These are phyloP conservation scores for Ceraclea dissimilis DNA, from an alignment of 2,888 invertebrate species.

Conservation along the genomic window DNA sequence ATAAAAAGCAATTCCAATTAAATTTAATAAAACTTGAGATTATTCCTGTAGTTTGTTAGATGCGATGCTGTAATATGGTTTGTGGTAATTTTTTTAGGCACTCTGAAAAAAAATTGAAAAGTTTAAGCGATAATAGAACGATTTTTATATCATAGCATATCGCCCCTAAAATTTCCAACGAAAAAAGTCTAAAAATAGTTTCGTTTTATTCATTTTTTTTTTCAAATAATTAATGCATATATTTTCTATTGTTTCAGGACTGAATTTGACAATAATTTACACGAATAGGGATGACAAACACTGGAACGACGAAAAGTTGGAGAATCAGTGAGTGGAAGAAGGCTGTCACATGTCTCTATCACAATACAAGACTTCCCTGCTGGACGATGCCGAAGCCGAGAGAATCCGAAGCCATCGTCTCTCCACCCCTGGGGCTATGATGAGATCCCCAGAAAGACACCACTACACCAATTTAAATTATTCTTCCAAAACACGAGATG, in stretches of 20 bases:
- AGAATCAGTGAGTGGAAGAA: conserved; percentile 6
- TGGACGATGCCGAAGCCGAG: conserved; percentile 9
- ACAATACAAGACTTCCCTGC: conserved; percentile 14
- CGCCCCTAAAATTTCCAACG: too few species aligned
- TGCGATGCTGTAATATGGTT: too few species aligned
- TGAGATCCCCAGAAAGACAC: conserved; percentile 2
- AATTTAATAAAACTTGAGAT: too few species aligned
- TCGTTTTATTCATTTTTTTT: too few species aligned
- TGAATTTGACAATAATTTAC: conserved; percentile 21
- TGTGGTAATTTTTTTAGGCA: too few species aligned
- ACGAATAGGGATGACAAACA: conserved; percentile 22
- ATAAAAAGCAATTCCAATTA: too few species aligned
- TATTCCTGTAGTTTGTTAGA: too few species aligned
- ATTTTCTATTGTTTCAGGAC: conserved; percentile 21
- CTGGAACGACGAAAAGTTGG: not conserved
- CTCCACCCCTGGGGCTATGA: not conserved
- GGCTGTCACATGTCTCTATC: conserved; percentile 16
- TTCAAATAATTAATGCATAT: too few species aligned
- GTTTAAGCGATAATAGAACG: too few species aligned
- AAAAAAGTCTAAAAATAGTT: too few species aligned
- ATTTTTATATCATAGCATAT: too few species aligned
- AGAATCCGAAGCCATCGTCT: not conserved
- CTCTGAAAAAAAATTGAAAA: too few species aligned
- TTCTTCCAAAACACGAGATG: not conserved
- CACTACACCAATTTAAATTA: not conserved